Evolutionary conservation across 2,888 invertebrate genomes (phyloP), one percentile per base, ranked within the genome.

Genomic region (Fragum whitleyi): DNA sequence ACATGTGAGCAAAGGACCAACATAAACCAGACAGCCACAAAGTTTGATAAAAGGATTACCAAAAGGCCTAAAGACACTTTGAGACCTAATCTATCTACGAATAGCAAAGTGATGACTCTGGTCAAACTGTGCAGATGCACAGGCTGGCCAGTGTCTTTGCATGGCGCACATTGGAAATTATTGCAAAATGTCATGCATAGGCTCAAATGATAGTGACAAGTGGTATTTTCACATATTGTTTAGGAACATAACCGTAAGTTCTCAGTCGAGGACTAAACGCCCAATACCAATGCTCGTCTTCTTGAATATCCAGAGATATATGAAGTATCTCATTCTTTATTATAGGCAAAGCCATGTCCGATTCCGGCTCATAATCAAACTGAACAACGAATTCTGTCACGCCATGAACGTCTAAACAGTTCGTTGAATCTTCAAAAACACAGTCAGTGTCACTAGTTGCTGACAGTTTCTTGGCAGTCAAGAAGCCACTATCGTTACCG

Each of bases 321-420:
- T 98, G 98, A 87, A 98, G 97, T 97, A 98, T 98, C 93, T 98
- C 98, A 11, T 98, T 98, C 74, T 98, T 95, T 87, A 97, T 96
- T 80, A 98, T 97, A 6, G 97, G 97, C 77, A 98, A 95, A 94
- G 98, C 98, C 93, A 98, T 98, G 0, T 98, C 97, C 59, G 98
- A 97, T 95, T 98, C 97, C 61, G 98, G 97, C n/a, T 65, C 98
- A 94, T 98, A 98, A 95, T 98, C 98, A 93, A 98, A 98, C 26
- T 98, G 95, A 96, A 98, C 97, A 88, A 98, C 97, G 29, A 88
- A 86, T 59, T 90, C 88, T 14, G 79, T 83, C 16, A 86, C 77
- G 2, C 79, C 75, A 3, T 73, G 65, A 5, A 80, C 70, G 68
- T 80, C 78, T 5, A 29, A 47, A 21, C 42, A 68, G 16, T 42